Base-by-base conservation (phyloP, 1,140 invertebrate species). In the Phthorimaea operculella region DNA sequence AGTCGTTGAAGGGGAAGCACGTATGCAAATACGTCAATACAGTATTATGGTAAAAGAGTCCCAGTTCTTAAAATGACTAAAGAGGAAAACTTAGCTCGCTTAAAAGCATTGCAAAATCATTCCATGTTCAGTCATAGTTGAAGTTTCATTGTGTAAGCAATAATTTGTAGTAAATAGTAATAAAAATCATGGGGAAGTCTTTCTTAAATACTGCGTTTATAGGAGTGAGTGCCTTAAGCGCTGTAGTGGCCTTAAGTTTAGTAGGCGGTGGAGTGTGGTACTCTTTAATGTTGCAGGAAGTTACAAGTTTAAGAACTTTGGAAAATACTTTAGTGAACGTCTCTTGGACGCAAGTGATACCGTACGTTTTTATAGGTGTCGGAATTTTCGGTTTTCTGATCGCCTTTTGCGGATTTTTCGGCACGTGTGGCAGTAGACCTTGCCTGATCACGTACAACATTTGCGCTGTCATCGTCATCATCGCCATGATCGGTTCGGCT, bases 261-360 rank as follows among this genome's bases (percentile, higher is more conserved):
- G 42, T 42, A 7, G 47, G 44, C 5, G 47, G 49, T 0, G 58
- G 54, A 6, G 45, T 63, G 6, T 54, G 47, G 39, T 63, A 34
- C 39, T 63, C 45, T 28, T 51, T 59, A 33, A 52, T 54, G n/a
- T 18, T 63, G 16, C 44, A 56, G 7, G 42, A 44, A 6, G 33
- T 63, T 4, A 63, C 57, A 0, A 36, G 51, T 18, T 39, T 63
- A 14, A 21, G 60, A 18, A 63, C 47, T 44, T 21, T 45, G 10
- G 54, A 63, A 14, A 14, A 50, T 5, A 21, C 59, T 0, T 54
- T 56, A 11, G 51, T 54, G 45, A 52, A 50, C 5, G 4, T 59
- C 15, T 49, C 59, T 12, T 63, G 60, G 60, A 54, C 60, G 10
- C 57, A 63, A 54, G 18, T 56, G 0, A 12, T 63, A 1, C 60